Evolutionary conservation across 2,797 vertebrate genomes (phyloP).

Genomic region (Monodelphis domestica): DNA sequence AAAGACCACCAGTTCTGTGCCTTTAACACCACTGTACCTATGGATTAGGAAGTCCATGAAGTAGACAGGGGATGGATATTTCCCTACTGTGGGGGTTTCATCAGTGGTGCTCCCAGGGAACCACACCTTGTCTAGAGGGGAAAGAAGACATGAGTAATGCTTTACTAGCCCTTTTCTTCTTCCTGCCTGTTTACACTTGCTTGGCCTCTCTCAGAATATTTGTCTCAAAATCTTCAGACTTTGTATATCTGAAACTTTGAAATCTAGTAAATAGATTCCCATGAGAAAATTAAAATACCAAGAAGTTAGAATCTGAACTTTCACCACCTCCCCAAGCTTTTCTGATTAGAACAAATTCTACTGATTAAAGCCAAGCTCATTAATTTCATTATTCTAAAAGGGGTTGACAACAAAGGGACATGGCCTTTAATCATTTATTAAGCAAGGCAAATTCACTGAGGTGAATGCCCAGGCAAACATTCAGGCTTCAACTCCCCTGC

Average conservation of each 20-base stretch:
- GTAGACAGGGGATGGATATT: not conserved
- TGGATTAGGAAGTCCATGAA: not conserved
- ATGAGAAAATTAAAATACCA: slow-evolving; percentile 47
- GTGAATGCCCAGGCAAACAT: not conserved
- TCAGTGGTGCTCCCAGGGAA: not conserved
- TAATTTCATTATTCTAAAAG: slow-evolving; percentile 6
- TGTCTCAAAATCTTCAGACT: not conserved
- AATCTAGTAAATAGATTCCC: slow-evolving; percentile 16
- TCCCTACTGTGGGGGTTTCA: not conserved
- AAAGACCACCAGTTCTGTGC: not conserved
- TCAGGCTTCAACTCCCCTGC: not conserved
- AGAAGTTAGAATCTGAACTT: not conserved
- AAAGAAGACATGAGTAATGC: not conserved
- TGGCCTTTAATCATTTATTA: not conserved
- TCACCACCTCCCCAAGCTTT: fast-evolving
- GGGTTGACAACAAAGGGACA: slow-evolving; percentile 4
- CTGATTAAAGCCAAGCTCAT: slow-evolving; percentile 67
- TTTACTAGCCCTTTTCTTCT: not conserved
- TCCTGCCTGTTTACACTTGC: not conserved
- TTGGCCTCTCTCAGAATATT: not conserved
- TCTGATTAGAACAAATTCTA: not conserved
- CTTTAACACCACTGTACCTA: not conserved
- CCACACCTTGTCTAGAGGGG: not conserved
- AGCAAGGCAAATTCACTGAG: not conserved
- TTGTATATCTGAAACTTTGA: fast-evolving